These are phyloP conservation scores for Lacerta viridis DNA, from an alignment of 2,797 vertebrate species.

Conservation along the genomic window DNA sequence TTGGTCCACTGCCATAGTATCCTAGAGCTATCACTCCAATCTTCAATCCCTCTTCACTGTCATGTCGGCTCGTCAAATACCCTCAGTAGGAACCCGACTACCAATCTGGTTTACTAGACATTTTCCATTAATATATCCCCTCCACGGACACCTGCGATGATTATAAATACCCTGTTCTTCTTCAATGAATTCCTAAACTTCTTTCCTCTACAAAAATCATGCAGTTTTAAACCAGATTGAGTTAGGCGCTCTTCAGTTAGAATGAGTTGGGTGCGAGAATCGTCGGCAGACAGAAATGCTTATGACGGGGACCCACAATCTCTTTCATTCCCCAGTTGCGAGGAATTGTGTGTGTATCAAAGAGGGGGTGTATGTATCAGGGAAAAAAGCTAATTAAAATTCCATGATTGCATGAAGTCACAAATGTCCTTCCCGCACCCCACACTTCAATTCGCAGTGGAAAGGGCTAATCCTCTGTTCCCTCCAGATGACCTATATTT, in stretches of 20 bases:
- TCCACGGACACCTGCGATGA: too few species aligned
- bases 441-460: conserved; percentile 69
- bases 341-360: neutral
- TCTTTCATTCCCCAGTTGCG: neutral
- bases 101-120: too few species aligned
- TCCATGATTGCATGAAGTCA: conserved; percentile 79
- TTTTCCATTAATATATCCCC: too few species aligned
- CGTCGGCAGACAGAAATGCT: neutral
- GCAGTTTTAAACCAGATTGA: too few species aligned
- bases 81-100: too few species aligned
- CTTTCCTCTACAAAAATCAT: neutral
- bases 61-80: too few species aligned
- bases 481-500: conserved; percentile 81
- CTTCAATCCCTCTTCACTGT: too few species aligned
- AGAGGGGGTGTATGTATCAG: conserved; percentile 14
- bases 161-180: too few species aligned
- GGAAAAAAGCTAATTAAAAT: conserved; percentile 80
- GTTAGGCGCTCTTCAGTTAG: too few species aligned
- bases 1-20: too few species aligned
- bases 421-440: conserved; percentile 72
- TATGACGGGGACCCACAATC: rapidly evolving
- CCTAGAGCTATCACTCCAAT: too few species aligned
- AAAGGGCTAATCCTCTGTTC: conserved; percentile 76
- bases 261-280: neutral
- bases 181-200: neutral